phyloP scores from a whole-genome alignment of 2,888 invertebrate genomes.

The Orthonevra nobilis region DNA sequence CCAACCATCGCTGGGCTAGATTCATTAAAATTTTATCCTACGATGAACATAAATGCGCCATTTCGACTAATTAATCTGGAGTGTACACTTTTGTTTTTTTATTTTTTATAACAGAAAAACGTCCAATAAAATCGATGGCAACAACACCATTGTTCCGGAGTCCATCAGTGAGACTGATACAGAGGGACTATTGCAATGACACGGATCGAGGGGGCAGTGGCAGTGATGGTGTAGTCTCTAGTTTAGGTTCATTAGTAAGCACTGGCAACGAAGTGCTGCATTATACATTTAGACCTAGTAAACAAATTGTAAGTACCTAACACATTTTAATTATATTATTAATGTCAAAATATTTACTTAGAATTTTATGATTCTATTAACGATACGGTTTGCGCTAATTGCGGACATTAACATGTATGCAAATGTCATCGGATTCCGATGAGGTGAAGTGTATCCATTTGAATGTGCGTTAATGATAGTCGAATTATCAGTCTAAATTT shows the following conservation, averaged over 20 bases:
- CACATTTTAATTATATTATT: neutral
- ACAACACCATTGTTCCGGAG: conserved; percentile 79
- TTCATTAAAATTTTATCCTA: conserved; percentile 44
- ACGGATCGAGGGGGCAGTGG: conserved; percentile 75
- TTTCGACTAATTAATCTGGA: conserved; percentile 40
- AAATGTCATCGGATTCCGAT: too few relatives aligned
- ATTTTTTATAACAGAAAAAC: conserved; percentile 76
- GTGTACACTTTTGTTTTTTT: conserved; percentile 10
- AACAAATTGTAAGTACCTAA: conserved; percentile 81
- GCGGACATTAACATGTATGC: too few relatives aligned
- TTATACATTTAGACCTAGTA: conserved; percentile 80
- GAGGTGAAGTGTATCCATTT: too few relatives aligned
- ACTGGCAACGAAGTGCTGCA: conserved; percentile 80
- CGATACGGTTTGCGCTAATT: too few relatives aligned
- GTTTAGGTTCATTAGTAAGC: conserved; percentile 76
- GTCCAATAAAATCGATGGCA: conserved; percentile 78
- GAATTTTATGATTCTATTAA: too few relatives aligned
- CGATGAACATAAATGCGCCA: conserved; percentile 3
- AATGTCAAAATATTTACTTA: too few relatives aligned
- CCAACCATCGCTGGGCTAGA: conserved; percentile 1
- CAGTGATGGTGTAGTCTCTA: conserved; percentile 72
- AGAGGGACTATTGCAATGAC: conserved; percentile 78
- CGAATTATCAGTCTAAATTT: too few relatives aligned
- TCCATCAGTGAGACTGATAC: conserved; percentile 79
- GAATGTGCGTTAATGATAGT: too few relatives aligned